phyloP scores from a whole-genome alignment of 2,888 invertebrate genomes.

The Camptogramma bilineatum region DNA sequence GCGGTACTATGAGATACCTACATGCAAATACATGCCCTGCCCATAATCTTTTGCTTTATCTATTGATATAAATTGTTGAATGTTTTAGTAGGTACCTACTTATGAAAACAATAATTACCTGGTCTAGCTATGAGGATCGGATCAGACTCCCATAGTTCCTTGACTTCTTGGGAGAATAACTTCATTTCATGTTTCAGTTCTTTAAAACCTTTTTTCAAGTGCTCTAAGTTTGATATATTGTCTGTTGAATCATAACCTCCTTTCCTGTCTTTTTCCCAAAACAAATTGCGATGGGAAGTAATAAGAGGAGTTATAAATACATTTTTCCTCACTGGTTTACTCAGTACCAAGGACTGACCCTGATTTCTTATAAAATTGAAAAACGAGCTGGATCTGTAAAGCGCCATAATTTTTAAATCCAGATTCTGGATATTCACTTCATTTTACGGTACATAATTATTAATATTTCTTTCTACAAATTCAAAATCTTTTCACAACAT shows the following conservation, averaged over 20 bases:
- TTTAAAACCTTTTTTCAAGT: slow-evolving; percentile 87
- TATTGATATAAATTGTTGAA: no score
- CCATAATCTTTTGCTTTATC: no score
- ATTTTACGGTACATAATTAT: background rate
- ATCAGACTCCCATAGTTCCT: slow-evolving; percentile 87
- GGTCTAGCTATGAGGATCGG: slow-evolving; percentile 84
- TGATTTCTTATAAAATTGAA: slow-evolving; percentile 46
- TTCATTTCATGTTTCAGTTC: slow-evolving; percentile 88
- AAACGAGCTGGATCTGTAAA: slow-evolving; percentile 49
- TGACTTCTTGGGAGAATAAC: slow-evolving; percentile 88
- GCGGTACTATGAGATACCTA: no score
- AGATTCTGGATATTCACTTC: slow-evolving; percentile 10
- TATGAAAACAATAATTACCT: slow-evolving; percentile 61
- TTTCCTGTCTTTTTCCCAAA: slow-evolving; percentile 87
- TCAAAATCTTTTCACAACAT: slow-evolving; percentile 11
- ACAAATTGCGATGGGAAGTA: slow-evolving; percentile 64
- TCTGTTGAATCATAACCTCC: slow-evolving; percentile 83
- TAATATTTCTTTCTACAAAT: background rate
- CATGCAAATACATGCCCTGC: no score
- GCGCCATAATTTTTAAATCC: slow-evolving; percentile 42
- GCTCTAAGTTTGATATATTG: slow-evolving; percentile 77
- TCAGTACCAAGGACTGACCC: slow-evolving; percentile 55
- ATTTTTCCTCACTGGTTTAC: slow-evolving; percentile 51
- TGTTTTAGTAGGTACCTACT: no score
- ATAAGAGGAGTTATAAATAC: slow-evolving; percentile 45